Evolutionary conservation across 2,888 invertebrate genomes (phyloP).

Genomic region (Coelogynopora nodosa): DNA sequence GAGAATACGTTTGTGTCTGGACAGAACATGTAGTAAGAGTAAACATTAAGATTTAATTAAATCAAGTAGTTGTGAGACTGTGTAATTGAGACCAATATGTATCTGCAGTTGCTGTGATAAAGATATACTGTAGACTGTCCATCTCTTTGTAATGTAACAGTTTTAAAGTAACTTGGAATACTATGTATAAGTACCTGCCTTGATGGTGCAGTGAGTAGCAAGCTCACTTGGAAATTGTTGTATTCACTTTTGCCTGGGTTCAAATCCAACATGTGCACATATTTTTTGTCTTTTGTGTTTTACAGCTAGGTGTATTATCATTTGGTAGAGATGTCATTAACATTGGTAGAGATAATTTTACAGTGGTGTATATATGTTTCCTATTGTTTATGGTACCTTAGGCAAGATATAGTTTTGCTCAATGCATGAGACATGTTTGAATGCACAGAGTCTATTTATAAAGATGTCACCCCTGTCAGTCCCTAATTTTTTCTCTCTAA

Average conservation of each 20-base stretch:
- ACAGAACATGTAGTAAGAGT: constrained; percentile 20
- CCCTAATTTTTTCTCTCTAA: no score
- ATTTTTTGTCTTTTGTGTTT: background rate
- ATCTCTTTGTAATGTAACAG: background rate
- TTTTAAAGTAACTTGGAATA: background rate
- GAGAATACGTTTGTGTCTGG: constrained; percentile 18
- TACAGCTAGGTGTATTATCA: background rate
- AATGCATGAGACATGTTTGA: background rate
- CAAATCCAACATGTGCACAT: background rate
- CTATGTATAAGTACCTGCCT: background rate
- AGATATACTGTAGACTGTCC: background rate
- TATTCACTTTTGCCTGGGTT: background rate
- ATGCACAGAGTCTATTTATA: constrained; percentile 8
- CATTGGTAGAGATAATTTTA: constrained; percentile 11
- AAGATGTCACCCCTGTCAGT: no score
- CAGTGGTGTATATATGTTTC: background rate
- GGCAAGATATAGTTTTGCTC: background rate
- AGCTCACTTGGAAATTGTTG: background rate
- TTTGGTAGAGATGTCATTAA: background rate
- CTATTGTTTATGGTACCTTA: background rate
- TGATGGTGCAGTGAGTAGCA: background rate
- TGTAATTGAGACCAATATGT: constrained; percentile 14
- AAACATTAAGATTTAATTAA: constrained; percentile 7
- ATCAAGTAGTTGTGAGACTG: constrained; percentile 2
- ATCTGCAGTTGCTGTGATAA: constrained; percentile 8